Percentiles rank a stretch among this genome's conserved stretches.
Conservation (phyloP, 1,140 invertebrate species). For the Drosophila gunungcola region DNA sequence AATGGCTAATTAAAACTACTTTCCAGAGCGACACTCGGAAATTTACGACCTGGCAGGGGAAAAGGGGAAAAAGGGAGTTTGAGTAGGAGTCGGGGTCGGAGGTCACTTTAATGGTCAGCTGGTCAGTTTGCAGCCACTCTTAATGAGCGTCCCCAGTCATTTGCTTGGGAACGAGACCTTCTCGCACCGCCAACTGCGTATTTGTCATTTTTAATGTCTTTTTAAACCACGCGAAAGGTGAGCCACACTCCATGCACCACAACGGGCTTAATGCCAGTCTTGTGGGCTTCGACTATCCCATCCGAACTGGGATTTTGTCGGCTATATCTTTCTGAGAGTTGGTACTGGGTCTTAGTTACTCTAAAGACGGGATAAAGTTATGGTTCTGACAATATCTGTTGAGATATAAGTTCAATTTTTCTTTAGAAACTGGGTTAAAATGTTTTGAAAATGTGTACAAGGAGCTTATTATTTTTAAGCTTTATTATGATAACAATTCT, state of each 20-base stretch:
- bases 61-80: constrained; percentile 4
- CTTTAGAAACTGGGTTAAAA: no score
- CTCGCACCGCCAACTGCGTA: constrained; percentile 32
- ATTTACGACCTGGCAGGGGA: constrained; percentile 17
- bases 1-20: constrained; percentile 78
- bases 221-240: constrained; percentile 70
- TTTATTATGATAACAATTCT: background rate
- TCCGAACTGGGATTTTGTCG: constrained; percentile 4
- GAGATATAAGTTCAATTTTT: background rate
- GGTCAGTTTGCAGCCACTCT: constrained; percentile 56
- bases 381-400: background rate
- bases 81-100: background rate
- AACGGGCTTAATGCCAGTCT: constrained; percentile 22
- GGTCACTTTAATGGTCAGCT: constrained; percentile 54
- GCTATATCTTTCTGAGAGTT: background rate
- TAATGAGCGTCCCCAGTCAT: constrained; percentile 69
- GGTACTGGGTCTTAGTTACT: background rate
- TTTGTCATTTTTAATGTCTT: constrained; percentile 69
- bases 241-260: constrained; percentile 9
- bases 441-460: background rate
- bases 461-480: background rate
- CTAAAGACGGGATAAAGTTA: background rate
- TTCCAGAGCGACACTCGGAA: constrained; percentile 61
- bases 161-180: constrained; percentile 49
- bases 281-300: background rate